phyloP scores from a whole-genome alignment of 2,797 vertebrate genomes.

The Premnoplex brunnescens region DNA sequence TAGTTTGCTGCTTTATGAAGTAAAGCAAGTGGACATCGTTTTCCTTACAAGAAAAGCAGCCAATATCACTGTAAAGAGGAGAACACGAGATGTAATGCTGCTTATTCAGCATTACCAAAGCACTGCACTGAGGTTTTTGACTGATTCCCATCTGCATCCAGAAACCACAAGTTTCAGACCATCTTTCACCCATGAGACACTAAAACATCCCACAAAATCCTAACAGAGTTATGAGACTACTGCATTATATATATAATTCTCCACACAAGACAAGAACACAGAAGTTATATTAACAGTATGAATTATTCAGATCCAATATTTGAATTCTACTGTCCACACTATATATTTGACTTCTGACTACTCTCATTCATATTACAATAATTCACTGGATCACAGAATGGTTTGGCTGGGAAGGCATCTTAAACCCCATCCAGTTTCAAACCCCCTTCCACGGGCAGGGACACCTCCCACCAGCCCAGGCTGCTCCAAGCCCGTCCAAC shows the following conservation, averaged over 20 bases:
- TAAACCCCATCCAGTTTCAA: not conserved
- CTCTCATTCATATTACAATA: not conserved
- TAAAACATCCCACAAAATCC: not conserved
- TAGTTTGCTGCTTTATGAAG: not conserved
- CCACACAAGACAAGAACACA: not conserved
- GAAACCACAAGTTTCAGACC: not conserved
- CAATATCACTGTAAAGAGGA: not conserved
- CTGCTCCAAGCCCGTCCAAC: fast-evolving
- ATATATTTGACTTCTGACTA: not conserved
- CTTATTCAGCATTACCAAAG: not conserved
- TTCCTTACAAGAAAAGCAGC: not conserved
- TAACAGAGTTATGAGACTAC: not conserved
- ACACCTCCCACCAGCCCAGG: not conserved
- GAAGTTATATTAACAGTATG: not conserved
- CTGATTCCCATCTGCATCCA: not conserved
- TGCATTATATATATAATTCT: not conserved
- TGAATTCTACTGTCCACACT: not conserved
- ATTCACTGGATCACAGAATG: not conserved
- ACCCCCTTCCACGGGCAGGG: fast-evolving
- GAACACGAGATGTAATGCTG: not conserved
- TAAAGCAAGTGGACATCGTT: not conserved
- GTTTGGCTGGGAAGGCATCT: not conserved
- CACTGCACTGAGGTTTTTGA: not conserved
- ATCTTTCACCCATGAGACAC: not conserved
- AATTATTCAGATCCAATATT: not conserved